These are phyloP conservation scores for Gopherus flavomarginatus DNA, from an alignment of 2,113 vertebrate species.

Conservation along the genomic window DNA sequence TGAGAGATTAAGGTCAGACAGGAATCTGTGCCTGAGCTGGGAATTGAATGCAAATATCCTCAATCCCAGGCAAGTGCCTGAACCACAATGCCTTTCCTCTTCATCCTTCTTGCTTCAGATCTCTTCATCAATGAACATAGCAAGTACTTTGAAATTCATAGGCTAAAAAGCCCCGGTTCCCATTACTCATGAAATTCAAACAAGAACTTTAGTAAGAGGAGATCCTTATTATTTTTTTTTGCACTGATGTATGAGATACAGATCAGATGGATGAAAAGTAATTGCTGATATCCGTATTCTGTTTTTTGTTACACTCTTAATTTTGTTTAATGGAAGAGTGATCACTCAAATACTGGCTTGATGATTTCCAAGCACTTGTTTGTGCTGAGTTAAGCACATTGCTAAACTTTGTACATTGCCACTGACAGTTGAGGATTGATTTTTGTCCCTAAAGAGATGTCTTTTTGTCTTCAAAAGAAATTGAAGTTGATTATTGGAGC, in stretches of 20 bases:
- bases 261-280: constrained; percentile 12
- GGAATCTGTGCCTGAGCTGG: background rate
- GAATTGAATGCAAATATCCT: background rate
- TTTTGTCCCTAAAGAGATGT: constrained; percentile 64
- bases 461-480: constrained; percentile 71
- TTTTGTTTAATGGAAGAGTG: constrained; percentile 69
- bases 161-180: background rate
- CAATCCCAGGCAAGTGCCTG: rapidly evolving
- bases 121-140: background rate
- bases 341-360: constrained; percentile 57
- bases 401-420: constrained; percentile 66
- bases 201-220: background rate
- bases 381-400: constrained; percentile 74
- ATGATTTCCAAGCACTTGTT: constrained; percentile 69
- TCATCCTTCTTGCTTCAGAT: background rate
- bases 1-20: background rate
- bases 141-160: background rate
- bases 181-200: background rate
- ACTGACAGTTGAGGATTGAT: constrained; percentile 70
- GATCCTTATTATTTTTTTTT: background rate
- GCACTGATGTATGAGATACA: background rate
- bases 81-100: too few species aligned
- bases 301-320: constrained; percentile 42
- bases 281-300: constrained; percentile 9
- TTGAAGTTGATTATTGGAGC: constrained; percentile 64